Base-by-base conservation (phyloP, 1,140 invertebrate genomes). In the Planococcus citri region DNA sequence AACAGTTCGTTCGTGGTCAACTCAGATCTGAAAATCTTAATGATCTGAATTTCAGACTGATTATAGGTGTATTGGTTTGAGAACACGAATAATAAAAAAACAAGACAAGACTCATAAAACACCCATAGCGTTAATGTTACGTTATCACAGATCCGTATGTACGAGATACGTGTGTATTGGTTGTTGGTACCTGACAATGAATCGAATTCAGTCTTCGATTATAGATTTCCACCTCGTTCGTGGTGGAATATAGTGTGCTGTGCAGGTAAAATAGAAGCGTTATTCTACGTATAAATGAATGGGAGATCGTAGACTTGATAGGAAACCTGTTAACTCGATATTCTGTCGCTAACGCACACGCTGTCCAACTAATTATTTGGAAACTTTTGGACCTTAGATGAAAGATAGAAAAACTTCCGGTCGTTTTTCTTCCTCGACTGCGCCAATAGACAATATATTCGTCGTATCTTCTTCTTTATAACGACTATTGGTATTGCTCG, bases 341-440 rank as follows among this genome's bases (percentile, higher is more conserved):
- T 51, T 51, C 41, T 51, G 41, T 51, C 41, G 41, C 41, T 51
- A 20, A 51, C 41, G 41, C 41, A 51, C 41, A 51, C 41, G 41
- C 41, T 51, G 41, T 51, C 41, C 41, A 51, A 51, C 41, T 51
- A 51, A 51, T 51, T 51, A 51, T 51, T 51, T 51, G 41, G n/a
- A 51, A 51, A 51, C 41, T 51, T 51, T 51, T 51, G 41, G 41
- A 51, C 41, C 41, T 51, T 51, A 51, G 41, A 51, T 51, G 41
- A 51, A 51, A 51, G 41, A 51, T 51, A 51, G 41, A 51, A 51
- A 51, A 51, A 51, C 41, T 51, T 51, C 41, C 41, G 41, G 41
- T 51, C 41, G 41, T 51, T 51, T 51, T 51, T 51, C 41, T 51
- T 51, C 41, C 41, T 20, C 41, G 17, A 51, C 17, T 20, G 41